Conservation (phyloP, 2,888 invertebrate species). For the Lutraria lutraria region DNA sequence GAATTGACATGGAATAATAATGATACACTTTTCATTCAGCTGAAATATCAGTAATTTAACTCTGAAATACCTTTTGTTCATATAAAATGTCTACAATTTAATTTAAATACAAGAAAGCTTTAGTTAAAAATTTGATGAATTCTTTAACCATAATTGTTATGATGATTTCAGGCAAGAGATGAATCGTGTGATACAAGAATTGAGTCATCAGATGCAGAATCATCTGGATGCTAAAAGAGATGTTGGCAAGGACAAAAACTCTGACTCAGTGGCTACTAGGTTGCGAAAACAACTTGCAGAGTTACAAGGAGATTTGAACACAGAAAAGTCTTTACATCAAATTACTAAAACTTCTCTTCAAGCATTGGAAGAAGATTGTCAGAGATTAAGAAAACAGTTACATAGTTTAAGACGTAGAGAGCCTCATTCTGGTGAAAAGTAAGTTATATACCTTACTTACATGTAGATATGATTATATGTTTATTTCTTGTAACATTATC, state of each 20-base stretch:
- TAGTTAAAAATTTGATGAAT: too few relatives aligned
- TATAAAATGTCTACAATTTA: too few relatives aligned
- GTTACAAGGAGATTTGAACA: conserved; percentile 80
- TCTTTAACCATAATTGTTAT: background rate
- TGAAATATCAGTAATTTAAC: too few relatives aligned
- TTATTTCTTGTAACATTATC: background rate
- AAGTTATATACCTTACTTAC: conserved; percentile 31
- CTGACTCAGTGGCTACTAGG: conserved; percentile 68
- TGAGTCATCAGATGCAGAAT: conserved; percentile 79
- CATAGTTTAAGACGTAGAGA: conserved; percentile 71
- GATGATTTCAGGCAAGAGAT: conserved; percentile 78
- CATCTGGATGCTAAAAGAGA: conserved; percentile 75
- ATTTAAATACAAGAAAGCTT: too few relatives aligned
- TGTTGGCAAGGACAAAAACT: conserved; percentile 63
- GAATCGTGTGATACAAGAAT: conserved; percentile 81
- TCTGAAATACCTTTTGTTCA: too few relatives aligned
- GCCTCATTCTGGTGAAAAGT: conserved; percentile 77
- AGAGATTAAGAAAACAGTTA: conserved; percentile 80
- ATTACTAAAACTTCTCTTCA: conserved; percentile 82
- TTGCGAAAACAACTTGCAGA: conserved; percentile 76
- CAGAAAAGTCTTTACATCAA: conserved; percentile 83
- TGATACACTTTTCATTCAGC: too few relatives aligned
- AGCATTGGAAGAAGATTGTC: conserved; percentile 83
- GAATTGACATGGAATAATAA: too few relatives aligned
- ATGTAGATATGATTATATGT: too few relatives aligned